Conservation (phyloP, 2,888 invertebrate genomes). For the Plebejus anna region DNA sequence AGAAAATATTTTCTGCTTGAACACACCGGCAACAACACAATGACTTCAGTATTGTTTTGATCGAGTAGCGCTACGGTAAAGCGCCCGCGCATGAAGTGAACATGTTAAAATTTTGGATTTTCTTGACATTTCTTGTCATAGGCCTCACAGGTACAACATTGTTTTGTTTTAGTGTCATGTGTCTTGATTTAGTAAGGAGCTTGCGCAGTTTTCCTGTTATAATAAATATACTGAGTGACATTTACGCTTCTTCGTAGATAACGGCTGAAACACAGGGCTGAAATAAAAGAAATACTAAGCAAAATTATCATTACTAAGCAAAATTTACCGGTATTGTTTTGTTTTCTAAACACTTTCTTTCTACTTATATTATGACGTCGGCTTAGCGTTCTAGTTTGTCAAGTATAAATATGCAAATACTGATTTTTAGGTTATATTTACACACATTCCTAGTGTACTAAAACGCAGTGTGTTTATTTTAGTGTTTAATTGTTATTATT, state of each 20-base stretch:
- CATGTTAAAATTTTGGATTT: slow-evolving; percentile 39
- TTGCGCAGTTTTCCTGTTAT: neutral
- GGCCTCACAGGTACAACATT: slow-evolving; percentile 34
- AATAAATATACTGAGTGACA: slow-evolving; percentile 1
- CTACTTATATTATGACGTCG: neutral
- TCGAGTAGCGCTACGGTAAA: slow-evolving; percentile 29
- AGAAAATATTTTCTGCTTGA: neutral
- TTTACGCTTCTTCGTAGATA: neutral
- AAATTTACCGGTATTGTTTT: neutral
- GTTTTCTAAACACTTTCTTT: neutral
- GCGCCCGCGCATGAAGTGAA: slow-evolving; percentile 36
- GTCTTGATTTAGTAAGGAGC: too few species aligned
- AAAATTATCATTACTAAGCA: slow-evolving; percentile 11
- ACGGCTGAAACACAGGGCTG: neutral
- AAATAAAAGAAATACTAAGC: neutral
- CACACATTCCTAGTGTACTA: neutral
- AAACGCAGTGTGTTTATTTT: neutral
- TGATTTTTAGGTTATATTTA: neutral
- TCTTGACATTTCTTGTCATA: slow-evolving; percentile 32
- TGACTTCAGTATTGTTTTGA: slow-evolving; percentile 31
- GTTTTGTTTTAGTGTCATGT: neutral
- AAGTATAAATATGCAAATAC: neutral
- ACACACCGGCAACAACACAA: neutral
- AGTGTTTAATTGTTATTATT: neutral
- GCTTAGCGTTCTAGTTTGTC: neutral